phyloP scores from a whole-genome alignment of 2,113 vertebrate genomes.

The Carassius carassius region DNA sequence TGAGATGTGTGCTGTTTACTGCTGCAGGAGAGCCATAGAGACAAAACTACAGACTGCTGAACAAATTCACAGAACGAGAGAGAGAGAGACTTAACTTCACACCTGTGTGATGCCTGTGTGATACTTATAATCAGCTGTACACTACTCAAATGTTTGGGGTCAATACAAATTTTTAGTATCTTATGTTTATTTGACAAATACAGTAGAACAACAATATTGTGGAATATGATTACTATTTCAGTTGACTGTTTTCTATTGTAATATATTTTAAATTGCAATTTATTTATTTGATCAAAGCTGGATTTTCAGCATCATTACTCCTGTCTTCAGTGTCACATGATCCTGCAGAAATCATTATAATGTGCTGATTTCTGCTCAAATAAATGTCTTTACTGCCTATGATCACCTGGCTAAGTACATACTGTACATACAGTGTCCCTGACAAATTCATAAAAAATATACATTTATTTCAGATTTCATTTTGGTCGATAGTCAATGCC shows the following conservation, averaged over 20 bases:
- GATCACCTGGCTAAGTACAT: too few species aligned
- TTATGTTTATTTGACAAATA: background rate
- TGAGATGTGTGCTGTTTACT: conserved; percentile 3
- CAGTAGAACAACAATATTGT: background rate
- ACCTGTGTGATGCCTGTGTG: background rate
- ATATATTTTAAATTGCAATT: background rate
- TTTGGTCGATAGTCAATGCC: too few species aligned
- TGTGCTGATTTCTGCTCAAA: too few species aligned
- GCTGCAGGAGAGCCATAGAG: background rate
- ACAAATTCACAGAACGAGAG: too few species aligned
- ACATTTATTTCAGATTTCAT: too few species aligned
- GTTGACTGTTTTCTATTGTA: background rate
- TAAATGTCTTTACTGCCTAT: too few species aligned
- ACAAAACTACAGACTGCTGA: background rate
- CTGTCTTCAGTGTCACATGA: too few species aligned
- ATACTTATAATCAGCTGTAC: background rate
- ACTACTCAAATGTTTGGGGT: background rate
- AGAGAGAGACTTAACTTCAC: background rate
- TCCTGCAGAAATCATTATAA: too few species aligned
- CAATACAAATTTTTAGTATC: background rate
- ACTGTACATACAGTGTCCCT: too few species aligned
- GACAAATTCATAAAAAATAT: too few species aligned
- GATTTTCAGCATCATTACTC: background rate
- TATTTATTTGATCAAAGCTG: too few species aligned
- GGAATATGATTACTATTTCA: background rate